Evolutionary conservation across 2,113 vertebrate genomes (phyloP), one percentile per base, ranked within the genome.

Genomic region (Gallinago jamesoni): DNA sequence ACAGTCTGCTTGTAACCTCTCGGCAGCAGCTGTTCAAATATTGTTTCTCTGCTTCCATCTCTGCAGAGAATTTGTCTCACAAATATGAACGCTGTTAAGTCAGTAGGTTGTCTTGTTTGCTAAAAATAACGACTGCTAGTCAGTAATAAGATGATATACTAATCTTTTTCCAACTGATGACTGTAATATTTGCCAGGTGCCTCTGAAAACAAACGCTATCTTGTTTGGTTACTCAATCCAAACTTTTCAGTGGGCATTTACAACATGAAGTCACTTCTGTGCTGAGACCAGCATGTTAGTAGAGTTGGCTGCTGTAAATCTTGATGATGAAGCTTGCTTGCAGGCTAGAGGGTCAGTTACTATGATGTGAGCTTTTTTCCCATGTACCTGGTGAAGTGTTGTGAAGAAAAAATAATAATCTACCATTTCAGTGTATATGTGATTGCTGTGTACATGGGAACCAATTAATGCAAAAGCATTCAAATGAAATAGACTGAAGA

Each of bases 1-100:
- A 35, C 39, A 41, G 24, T 48, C 57, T 91, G 48, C 57, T 89
- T 91, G 59, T 75, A 87, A 84, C 50, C 66, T 90, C 62, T 41
- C 66, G 74, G 66, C 70, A 92, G 81, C 89, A 92, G 84, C 94
- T 94, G 84, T 93, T 94, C 92, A 97, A 96, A 92, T 89, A 89
- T 50, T 94, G 56, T 87, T 90, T 81, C 62, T 87, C 55, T 12
- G 5, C 80, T 81, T 92, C 66, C 47, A 84, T 68, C 80, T 62
- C 77, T 78, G 69, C 68, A 84, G 83, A 95, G 64, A 88, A 84
- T 91, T 90, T 89, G 70, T 33, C 80, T 94, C 39, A 84, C 68
- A 88, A 77, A 57, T 90, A 74, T 37, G 81, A 92, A 78, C 1
- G 1, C 31, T 84, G 12, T 52, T 47, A 80, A 72, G 14, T 45